These are phyloP conservation scores for Rafetus swinhoei DNA, from an alignment of 2,113 vertebrate species.

Conservation along the genomic window DNA sequence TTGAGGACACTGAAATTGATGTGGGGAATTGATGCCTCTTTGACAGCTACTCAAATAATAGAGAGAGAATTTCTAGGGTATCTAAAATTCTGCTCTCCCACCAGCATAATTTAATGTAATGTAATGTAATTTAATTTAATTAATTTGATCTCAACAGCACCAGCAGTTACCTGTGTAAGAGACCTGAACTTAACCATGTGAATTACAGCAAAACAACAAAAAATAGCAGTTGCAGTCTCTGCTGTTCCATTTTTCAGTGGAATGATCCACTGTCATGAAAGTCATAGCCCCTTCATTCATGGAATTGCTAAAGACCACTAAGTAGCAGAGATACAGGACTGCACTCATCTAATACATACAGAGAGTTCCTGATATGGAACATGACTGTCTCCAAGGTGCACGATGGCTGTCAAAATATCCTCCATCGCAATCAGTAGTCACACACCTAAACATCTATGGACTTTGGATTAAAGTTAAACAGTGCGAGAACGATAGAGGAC, in stretches of 20 bases:
- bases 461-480: constrained; percentile 60
- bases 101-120: not conserved
- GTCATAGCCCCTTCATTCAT: constrained; percentile 42
- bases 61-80: not conserved
- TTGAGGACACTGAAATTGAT: not conserved
- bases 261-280: constrained; percentile 57
- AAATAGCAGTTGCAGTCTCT: constrained; percentile 9
- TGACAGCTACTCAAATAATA: constrained; percentile 28
- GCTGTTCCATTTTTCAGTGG: constrained; percentile 63
- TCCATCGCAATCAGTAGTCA: constrained; percentile 61
- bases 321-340: not conserved
- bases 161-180: not conserved
- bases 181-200: constrained; percentile 27
- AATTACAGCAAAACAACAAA: constrained; percentile 9
- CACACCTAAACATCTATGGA: constrained; percentile 1
- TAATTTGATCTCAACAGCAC: constrained; percentile 35
- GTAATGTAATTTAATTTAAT: too few relatives aligned
- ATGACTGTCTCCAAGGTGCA: constrained; percentile 28
- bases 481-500: constrained; percentile 5
- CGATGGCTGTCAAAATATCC: constrained; percentile 53
- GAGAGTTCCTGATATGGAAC: constrained; percentile 44
- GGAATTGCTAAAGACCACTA: constrained; percentile 37
- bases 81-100: not conserved
- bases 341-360: constrained; percentile 32
- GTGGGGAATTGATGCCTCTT: not conserved